Percentiles rank a stretch among this genome's conserved stretches.
phyloP scores from a whole-genome alignment of 2,797 vertebrate species.

The Scarus forsteni region DNA sequence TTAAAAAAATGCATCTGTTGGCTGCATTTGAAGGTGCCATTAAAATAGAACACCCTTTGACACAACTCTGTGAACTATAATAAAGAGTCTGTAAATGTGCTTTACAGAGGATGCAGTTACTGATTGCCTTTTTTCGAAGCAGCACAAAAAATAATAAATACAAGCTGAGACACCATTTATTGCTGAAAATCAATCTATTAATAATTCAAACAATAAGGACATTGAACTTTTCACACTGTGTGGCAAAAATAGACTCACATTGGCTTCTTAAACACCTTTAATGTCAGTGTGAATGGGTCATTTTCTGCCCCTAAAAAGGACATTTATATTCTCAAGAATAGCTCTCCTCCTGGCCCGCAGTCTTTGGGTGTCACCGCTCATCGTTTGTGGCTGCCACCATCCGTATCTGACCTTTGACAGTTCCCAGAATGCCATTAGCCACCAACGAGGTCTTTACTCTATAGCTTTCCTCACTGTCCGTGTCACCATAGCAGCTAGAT shows the following conservation, averaged over 20 bases:
- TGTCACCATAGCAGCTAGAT: conserved; percentile 86
- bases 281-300: neutral
- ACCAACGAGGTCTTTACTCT: conserved; percentile 68
- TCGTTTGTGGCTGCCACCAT: conserved; percentile 71
- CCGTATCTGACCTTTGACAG: conserved; percentile 80
- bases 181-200: neutral
- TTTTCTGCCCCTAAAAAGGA: conserved; percentile 4
- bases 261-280: neutral
- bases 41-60: too few species aligned
- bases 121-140: conserved; percentile 3
- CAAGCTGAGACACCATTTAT: conserved; percentile 23
- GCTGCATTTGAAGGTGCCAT: too few species aligned
- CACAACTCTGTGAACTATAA: too few species aligned
- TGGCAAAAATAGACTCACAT: neutral
- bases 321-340: conserved; percentile 10
- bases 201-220: conserved; percentile 7
- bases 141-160: conserved; percentile 22
- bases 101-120: too few species aligned
- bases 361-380: conserved; percentile 76
- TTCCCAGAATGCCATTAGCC: conserved; percentile 74
- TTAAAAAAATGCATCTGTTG: too few species aligned
- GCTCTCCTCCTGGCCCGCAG: conserved; percentile 13
- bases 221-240: neutral
- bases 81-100: too few species aligned
- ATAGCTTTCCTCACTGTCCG: conserved; percentile 84